These are phyloP conservation scores for Cosmopolites sordidus DNA, from an alignment of 2,888 invertebrate species.

Conservation along the genomic window DNA sequence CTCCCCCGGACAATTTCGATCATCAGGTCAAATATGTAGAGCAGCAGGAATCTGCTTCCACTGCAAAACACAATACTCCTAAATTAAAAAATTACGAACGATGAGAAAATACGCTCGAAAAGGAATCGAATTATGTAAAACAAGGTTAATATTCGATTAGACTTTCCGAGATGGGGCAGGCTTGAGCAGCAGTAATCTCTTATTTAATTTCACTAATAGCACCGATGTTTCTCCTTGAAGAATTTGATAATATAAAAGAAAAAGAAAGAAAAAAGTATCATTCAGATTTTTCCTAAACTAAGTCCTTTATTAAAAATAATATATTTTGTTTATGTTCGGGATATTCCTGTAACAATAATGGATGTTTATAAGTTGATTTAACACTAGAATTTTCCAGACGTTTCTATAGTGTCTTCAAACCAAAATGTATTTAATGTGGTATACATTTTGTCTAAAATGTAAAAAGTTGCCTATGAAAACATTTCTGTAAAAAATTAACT, in stretches of 20 bases:
- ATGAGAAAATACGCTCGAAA: conserved; percentile 16
- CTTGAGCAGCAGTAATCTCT: conserved; percentile 20
- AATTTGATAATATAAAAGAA: neutral
- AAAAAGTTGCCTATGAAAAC: too few relatives aligned
- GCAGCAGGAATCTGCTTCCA: neutral
- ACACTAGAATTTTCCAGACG: too few relatives aligned
- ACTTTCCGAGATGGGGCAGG: conserved; percentile 17
- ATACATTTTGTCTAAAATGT: too few relatives aligned
- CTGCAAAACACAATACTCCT: conserved; percentile 3
- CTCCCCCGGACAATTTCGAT: neutral
- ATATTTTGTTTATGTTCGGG: too few relatives aligned
- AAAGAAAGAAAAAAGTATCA: too few relatives aligned
- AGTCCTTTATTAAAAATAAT: too few relatives aligned
- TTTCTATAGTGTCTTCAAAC: too few relatives aligned
- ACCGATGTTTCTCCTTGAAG: conserved; percentile 13
- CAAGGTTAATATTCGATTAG: conserved; percentile 26
- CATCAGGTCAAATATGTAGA: neutral
- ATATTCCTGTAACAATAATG: too few relatives aligned
- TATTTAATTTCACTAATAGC: conserved; percentile 26
- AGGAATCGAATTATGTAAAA: conserved; percentile 25
- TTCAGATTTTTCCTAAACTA: too few relatives aligned
- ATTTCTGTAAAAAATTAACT: too few relatives aligned
- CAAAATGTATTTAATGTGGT: too few relatives aligned
- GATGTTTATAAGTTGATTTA: too few relatives aligned
- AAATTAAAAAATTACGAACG: conserved; percentile 20